Conservation (phyloP, 2,888 invertebrate genomes). For the Drosophila macrospina region DNA sequence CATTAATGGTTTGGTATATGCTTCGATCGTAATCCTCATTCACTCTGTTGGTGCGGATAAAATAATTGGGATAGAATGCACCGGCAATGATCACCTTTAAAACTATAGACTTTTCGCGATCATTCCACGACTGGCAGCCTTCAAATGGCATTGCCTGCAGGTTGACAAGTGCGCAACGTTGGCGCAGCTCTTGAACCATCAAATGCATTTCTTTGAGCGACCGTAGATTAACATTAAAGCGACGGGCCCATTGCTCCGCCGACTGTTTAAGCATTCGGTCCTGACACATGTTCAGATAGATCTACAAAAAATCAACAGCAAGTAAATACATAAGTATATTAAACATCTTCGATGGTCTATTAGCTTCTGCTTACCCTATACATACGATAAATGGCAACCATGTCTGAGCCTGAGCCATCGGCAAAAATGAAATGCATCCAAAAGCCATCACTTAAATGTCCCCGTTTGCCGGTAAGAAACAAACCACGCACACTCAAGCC, state of each 20-base stretch:
- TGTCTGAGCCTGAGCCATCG: slow-evolving; percentile 92
- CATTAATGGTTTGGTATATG: slow-evolving; percentile 89
- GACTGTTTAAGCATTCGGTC: slow-evolving; percentile 87
- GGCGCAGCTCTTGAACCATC: slow-evolving; percentile 89
- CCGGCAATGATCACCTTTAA: slow-evolving; percentile 87
- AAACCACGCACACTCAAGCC: slow-evolving; percentile 93
- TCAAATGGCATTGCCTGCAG: slow-evolving; percentile 84
- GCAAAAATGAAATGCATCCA: slow-evolving; percentile 90
- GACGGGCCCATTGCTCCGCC: slow-evolving; percentile 89
- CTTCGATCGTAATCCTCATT: slow-evolving; percentile 88
- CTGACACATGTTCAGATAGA: slow-evolving; percentile 89
- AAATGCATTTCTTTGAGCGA: slow-evolving; percentile 90
- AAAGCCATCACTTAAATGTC: slow-evolving; percentile 88
- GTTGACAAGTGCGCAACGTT: slow-evolving; percentile 87
- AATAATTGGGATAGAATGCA: slow-evolving; percentile 97
- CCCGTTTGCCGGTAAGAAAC: slow-evolving; percentile 88
- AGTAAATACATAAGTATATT: neutral
- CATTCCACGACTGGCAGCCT: slow-evolving; percentile 82
- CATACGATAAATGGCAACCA: slow-evolving; percentile 92
- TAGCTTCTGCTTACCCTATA: slow-evolving; percentile 87
- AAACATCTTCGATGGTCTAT: too few species aligned
- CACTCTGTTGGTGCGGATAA: slow-evolving; percentile 87
- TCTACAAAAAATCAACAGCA: slow-evolving; percentile 84
- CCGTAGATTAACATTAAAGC: slow-evolving; percentile 90
- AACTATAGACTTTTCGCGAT: slow-evolving; percentile 87